Conservation (phyloP, 2,113 vertebrate genomes). For the Ramphastos sulfuratus region DNA sequence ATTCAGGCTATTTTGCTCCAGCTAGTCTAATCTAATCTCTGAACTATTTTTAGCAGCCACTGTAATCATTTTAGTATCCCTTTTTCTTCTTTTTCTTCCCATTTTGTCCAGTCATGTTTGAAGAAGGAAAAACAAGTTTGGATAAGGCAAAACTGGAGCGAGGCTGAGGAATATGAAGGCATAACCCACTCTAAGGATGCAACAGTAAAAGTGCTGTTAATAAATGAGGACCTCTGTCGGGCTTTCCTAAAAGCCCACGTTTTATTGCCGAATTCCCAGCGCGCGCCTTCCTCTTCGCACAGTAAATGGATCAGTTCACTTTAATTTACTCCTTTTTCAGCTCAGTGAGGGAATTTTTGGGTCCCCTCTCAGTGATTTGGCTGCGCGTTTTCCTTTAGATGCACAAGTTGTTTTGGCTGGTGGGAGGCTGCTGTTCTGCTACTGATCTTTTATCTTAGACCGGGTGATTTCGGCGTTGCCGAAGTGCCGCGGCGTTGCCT, state of each 20-base stretch:
- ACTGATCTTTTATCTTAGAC: neutral
- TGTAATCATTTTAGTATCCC: neutral
- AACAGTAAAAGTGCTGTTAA: neutral
- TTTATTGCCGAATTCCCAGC: neutral
- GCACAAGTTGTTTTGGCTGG: neutral
- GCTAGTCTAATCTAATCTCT: neutral
- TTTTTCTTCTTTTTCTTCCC: neutral
- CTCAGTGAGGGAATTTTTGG: neutral
- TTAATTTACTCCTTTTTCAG: neutral
- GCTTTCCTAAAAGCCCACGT: neutral
- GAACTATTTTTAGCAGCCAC: neutral
- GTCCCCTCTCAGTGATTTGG: neutral
- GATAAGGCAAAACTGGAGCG: neutral
- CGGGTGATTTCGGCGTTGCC: fast-evolving
- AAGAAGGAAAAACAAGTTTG: neutral
- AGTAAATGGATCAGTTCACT: neutral
- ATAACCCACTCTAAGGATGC: fast-evolving
- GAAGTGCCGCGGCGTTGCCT: fast-evolving
- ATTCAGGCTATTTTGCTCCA: neutral
- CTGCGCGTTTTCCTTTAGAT: neutral
- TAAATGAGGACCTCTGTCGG: neutral
- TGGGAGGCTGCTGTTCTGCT: neutral
- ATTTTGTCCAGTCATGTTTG: neutral
- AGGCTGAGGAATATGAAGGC: fast-evolving
- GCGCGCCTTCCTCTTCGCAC: neutral